These are phyloP conservation scores for Neosalanx taihuensis DNA, from an alignment of 2,797 vertebrate species.

Conservation along the genomic window DNA sequence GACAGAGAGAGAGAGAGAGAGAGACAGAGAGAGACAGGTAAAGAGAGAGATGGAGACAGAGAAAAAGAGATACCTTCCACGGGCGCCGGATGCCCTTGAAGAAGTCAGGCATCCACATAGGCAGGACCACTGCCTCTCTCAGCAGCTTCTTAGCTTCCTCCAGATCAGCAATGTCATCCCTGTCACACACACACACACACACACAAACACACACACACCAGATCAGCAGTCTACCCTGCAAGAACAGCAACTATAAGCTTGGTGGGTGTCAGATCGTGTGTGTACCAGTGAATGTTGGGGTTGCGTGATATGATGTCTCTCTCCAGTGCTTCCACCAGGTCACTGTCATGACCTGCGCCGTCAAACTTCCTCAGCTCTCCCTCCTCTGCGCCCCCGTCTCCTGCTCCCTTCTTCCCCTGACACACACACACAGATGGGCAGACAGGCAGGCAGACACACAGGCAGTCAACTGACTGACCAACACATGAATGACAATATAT, in stretches of 20 bases:
- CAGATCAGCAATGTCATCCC: constrained; percentile 96
- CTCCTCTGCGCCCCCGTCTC: constrained; percentile 73
- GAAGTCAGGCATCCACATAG: constrained; percentile 99
- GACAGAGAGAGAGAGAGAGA: background rate
- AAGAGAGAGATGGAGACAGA: constrained; percentile 2
- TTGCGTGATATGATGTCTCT: constrained; percentile 96
- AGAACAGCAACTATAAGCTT: constrained; percentile 1
- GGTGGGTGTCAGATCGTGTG: background rate
- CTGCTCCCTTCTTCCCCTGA: constrained; percentile 83
- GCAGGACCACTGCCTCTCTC: constrained; percentile 95
- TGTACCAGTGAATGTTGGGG: constrained; percentile 91
- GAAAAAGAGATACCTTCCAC: constrained; percentile 84
- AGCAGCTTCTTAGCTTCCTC: constrained; percentile 97
- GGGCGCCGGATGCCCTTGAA: constrained; percentile 98
- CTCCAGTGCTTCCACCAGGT: constrained; percentile 90
- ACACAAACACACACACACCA: constrained; percentile 13
- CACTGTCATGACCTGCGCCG: constrained; percentile 85
- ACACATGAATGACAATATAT: background rate
- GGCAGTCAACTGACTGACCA: background rate
- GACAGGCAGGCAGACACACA: background rate
- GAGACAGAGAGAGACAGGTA: background rate
- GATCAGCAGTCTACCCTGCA: background rate
- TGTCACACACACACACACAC: constrained; percentile 53
- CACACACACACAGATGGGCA: constrained; percentile 9
- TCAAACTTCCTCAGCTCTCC: constrained; percentile 90